These are phyloP conservation scores for Notodonta dromedarius DNA, from an alignment of 2,888 invertebrate species.

Conservation along the genomic window DNA sequence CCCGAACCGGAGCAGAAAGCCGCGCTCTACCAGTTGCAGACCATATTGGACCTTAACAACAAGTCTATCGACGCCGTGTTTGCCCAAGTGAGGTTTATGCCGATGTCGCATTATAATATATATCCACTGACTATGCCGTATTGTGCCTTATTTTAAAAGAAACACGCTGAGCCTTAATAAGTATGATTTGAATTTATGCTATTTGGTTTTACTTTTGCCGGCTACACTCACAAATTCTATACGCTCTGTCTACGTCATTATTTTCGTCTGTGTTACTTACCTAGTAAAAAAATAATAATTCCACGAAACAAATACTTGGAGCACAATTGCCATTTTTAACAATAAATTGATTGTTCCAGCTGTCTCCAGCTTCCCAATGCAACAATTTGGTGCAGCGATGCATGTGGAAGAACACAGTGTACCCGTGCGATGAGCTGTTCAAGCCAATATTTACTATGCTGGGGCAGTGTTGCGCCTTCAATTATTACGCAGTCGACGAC, in stretches of 20 bases:
- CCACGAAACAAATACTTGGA: neutral
- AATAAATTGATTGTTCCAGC: constrained; percentile 46
- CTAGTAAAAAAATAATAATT: neutral
- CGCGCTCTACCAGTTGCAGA: constrained; percentile 55
- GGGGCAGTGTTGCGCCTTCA: constrained; percentile 87
- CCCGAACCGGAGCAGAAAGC: constrained; percentile 44
- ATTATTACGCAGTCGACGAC: constrained; percentile 77
- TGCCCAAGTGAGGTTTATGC: constrained; percentile 47
- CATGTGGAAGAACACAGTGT: constrained; percentile 83
- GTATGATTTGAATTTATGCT: too few species aligned
- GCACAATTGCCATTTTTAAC: too few species aligned
- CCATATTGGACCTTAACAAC: constrained; percentile 64
- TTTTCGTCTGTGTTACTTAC: too few species aligned
- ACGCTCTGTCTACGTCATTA: too few species aligned
- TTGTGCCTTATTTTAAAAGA: too few species aligned
- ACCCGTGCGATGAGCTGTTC: constrained; percentile 81
- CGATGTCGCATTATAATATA: too few species aligned
- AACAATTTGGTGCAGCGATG: constrained; percentile 78
- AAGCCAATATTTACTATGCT: constrained; percentile 71
- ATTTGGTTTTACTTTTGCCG: too few species aligned
- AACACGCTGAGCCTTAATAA: too few species aligned
- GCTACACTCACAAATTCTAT: too few species aligned
- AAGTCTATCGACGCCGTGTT: constrained; percentile 58
- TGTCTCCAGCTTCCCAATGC: constrained; percentile 78
- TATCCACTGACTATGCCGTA: too few species aligned